Evolutionary conservation across 2,888 invertebrate genomes (phyloP).

Genomic region (Mayetiola destructor): DNA sequence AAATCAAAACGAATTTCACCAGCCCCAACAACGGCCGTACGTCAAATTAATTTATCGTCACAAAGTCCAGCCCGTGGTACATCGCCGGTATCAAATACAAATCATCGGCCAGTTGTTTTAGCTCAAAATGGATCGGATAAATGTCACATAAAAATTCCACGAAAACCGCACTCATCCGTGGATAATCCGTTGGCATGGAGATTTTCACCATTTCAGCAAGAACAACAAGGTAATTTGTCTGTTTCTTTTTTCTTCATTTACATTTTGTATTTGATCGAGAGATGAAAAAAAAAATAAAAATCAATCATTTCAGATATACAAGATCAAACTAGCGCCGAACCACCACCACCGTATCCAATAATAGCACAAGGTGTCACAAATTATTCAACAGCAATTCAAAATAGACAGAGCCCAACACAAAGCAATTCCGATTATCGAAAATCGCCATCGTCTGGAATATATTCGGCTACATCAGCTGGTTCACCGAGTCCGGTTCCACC

Average conservation of each 20-base stretch:
- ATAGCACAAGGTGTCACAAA: conserved; percentile 57
- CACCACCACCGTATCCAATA: conserved; percentile 54
- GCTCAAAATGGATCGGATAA: conserved; percentile 50
- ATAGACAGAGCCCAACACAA: conserved; percentile 72
- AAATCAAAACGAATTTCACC: conserved; percentile 29
- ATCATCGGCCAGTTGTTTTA: conserved; percentile 50
- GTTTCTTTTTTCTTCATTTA: too few relatives aligned
- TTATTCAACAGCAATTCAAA: conserved; percentile 74
- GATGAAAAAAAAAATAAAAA: too few relatives aligned
- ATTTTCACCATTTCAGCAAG: conserved; percentile 41
- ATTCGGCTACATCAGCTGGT: conserved; percentile 70
- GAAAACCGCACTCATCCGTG: conserved; percentile 8
- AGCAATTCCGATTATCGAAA: conserved; percentile 50
- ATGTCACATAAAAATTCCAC: conserved; percentile 1
- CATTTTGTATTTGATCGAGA: too few relatives aligned
- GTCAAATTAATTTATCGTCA: conserved; percentile 28
- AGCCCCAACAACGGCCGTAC: not conserved
- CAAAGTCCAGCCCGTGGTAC: conserved; percentile 52
- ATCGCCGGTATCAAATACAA: conserved; percentile 47
- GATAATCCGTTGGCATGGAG: not conserved
- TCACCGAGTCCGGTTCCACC: conserved; percentile 72
- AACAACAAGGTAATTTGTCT: too few relatives aligned
- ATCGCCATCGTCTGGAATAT: conserved; percentile 74
- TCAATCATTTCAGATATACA: conserved; percentile 37
- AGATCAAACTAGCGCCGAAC: conserved; percentile 44